Evolutionary conservation across 1,140 invertebrate species (phyloP).

Genomic region (Drosophila ambigua): DNA sequence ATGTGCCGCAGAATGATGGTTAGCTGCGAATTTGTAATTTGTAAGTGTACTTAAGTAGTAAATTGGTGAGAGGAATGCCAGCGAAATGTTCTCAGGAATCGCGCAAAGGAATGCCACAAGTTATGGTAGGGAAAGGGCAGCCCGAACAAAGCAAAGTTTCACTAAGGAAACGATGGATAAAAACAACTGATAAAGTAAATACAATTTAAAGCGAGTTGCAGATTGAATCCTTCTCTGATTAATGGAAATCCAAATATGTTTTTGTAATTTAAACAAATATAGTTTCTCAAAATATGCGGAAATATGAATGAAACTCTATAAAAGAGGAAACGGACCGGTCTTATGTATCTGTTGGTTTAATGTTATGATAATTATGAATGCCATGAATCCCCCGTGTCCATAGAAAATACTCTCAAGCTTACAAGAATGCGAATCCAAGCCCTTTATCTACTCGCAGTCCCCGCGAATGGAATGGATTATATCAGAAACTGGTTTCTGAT

Average conservation of each 20-base stretch:
- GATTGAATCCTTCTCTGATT: too few relatives aligned
- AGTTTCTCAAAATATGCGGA: too few relatives aligned
- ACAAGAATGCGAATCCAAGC: slow-evolving; percentile 2
- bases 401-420: not conserved
- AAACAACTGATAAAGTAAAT: too few relatives aligned
- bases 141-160: not conserved
- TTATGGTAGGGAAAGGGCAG: not conserved
- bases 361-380: too few relatives aligned
- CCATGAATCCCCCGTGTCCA: too few relatives aligned
- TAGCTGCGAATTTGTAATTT: slow-evolving; percentile 60
- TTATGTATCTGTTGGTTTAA: too few relatives aligned
- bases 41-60: slow-evolving; percentile 39
- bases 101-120: slow-evolving; percentile 30
- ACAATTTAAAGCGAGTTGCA: too few relatives aligned
- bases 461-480: not conserved
- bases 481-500: slow-evolving; percentile 41
- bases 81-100: slow-evolving; percentile 18
- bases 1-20: slow-evolving; percentile 13
- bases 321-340: too few relatives aligned
- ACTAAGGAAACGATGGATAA: too few relatives aligned
- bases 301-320: too few relatives aligned
- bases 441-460: slow-evolving; percentile 12
- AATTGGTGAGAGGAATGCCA: slow-evolving; percentile 26
- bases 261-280: too few relatives aligned
- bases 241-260: too few relatives aligned